These are phyloP conservation scores for Drosophila colorata DNA, from an alignment of 2,888 invertebrate species.

Conservation along the genomic window DNA sequence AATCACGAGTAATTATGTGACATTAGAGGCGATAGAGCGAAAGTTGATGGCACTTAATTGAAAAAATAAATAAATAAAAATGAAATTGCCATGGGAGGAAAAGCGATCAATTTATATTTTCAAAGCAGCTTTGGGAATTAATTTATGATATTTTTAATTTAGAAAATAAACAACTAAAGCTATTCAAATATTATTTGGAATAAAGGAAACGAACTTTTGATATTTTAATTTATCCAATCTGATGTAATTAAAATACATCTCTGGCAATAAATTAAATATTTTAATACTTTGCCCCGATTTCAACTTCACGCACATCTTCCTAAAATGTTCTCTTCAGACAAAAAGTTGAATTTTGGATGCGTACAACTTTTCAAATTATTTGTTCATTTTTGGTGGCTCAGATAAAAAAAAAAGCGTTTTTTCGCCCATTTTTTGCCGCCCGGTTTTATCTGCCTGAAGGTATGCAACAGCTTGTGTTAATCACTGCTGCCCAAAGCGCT, in stretches of 20 bases:
- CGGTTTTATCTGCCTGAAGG: slow-evolving; percentile 38
- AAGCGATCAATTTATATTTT: too few species aligned
- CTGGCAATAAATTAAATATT: too few species aligned
- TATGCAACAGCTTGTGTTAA: slow-evolving; percentile 74
- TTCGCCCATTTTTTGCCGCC: slow-evolving; percentile 23
- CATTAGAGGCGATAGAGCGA: slow-evolving; percentile 7
- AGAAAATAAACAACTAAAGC: too few species aligned
- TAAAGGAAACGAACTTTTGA: too few species aligned
- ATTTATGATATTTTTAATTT: too few species aligned
- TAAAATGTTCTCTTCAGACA: neutral
- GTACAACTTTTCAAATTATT: slow-evolving; percentile 26
- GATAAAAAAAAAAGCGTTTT: slow-evolving; percentile 5
- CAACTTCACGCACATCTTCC: too few species aligned
- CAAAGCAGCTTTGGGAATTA: too few species aligned
- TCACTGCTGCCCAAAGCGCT: slow-evolving; percentile 70
- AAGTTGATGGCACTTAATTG: slow-evolving; percentile 15
- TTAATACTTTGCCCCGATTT: too few species aligned
- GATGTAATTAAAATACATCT: too few species aligned
- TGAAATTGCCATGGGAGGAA: neutral
- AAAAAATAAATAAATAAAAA: neutral
- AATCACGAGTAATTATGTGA: slow-evolving; percentile 44
- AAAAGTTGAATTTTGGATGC: neutral
- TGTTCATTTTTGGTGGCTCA: slow-evolving; percentile 11
- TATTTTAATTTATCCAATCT: too few species aligned
- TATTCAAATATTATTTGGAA: too few species aligned